A percentile compares a stretch with the other conserved stretches of the same genome.
Evolutionary conservation across 2,113 vertebrate species (phyloP).

Genomic region (Rhineura floridana): DNA sequence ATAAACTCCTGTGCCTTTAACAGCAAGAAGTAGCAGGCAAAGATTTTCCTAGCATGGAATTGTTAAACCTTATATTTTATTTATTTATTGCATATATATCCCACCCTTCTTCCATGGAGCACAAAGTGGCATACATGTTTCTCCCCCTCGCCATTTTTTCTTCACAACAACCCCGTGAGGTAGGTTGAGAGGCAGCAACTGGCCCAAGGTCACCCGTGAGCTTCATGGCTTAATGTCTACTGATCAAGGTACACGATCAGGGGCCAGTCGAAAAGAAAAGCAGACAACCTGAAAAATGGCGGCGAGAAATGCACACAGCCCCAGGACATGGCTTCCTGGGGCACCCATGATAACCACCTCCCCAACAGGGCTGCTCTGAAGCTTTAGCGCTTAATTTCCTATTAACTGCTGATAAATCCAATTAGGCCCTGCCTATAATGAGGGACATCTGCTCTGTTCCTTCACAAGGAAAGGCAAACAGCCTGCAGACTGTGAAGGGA

Average conservation of each 20-base stretch:
- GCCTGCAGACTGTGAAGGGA: slow-evolving; percentile 45
- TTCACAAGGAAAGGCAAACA: slow-evolving; percentile 14
- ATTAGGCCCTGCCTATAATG: slow-evolving; percentile 75
- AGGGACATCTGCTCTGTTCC: slow-evolving; percentile 75
- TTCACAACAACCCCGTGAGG: no score
- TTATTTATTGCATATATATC: no score
- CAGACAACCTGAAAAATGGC: background rate
- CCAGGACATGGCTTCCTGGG: background rate
- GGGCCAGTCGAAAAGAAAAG: background rate
- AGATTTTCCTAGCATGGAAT: background rate
- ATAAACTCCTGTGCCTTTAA: background rate
- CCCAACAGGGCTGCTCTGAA: slow-evolving; percentile 5
- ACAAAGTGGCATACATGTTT: no score
- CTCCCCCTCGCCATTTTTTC: no score
- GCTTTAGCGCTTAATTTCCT: slow-evolving; percentile 67
- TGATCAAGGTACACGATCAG: background rate
- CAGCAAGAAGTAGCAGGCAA: background rate
- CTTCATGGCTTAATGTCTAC: background rate
- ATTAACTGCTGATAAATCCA: slow-evolving; percentile 80
- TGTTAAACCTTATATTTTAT: background rate
- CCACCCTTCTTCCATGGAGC: no score
- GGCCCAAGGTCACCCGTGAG: no score
- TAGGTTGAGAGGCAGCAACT: no score
- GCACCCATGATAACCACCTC: background rate
- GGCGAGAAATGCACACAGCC: background rate